Conservation (phyloP, 2,888 invertebrate species). For the Pterostichus madidus region DNA sequence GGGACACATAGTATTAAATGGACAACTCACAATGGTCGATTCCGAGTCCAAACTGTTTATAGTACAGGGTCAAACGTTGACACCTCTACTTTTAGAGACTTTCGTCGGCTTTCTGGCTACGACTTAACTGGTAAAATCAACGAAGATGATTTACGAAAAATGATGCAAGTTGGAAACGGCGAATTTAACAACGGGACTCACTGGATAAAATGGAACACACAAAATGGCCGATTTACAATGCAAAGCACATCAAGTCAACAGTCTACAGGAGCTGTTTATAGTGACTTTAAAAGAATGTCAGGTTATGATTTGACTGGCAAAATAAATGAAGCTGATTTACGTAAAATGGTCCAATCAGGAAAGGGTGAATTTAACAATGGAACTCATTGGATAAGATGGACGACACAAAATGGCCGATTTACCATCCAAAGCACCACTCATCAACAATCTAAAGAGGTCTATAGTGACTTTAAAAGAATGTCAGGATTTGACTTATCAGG, state of each 20-base stretch:
- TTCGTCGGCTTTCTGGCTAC: conserved; percentile 70
- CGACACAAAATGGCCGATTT: no score
- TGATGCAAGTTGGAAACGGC: conserved; percentile 12
- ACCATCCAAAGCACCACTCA: not conserved
- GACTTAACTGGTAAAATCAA: conserved; percentile 77
- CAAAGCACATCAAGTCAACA: not conserved
- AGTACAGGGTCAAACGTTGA: not conserved
- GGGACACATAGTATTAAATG: conserved; percentile 35
- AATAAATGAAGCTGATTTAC: conserved; percentile 74
- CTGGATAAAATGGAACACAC: conserved; percentile 22
- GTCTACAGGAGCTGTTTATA: no score
- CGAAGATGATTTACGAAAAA: conserved; percentile 70
- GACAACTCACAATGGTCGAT: no score
- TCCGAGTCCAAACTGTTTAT: not conserved
- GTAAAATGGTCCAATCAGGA: conserved; percentile 1
- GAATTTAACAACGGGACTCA: conserved; percentile 32
- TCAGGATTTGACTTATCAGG: conserved; percentile 75
- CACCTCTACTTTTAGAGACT: not conserved
- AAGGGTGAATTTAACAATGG: conserved; percentile 31
- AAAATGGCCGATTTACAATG: no score
- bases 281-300: not conserved
- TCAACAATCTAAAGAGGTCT: not conserved
- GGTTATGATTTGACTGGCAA: conserved; percentile 76
- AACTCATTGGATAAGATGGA: conserved; percentile 36
- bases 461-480: not conserved